These are phyloP conservation scores for Balaeniceps rex DNA, from an alignment of 2,113 vertebrate species.

Conservation along the genomic window DNA sequence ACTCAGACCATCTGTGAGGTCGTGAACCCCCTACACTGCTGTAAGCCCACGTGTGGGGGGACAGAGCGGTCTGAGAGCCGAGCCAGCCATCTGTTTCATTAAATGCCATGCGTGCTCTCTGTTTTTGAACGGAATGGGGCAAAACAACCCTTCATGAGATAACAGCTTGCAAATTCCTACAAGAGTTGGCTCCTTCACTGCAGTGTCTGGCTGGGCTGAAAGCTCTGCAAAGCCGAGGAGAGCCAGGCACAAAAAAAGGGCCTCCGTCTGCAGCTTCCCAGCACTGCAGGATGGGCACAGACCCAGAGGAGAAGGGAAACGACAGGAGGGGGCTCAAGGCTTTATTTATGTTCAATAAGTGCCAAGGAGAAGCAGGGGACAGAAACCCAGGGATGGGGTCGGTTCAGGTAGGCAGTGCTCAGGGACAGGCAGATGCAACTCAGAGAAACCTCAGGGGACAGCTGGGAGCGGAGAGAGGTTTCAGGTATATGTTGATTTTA, in stretches of 20 bases:
- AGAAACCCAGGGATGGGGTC: not conserved
- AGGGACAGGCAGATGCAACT: not conserved
- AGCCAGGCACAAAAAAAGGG: not conserved
- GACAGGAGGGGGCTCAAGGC: not conserved
- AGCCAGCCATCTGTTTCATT: not conserved
- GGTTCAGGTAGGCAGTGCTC: fast-evolving
- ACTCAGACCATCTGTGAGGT: not conserved
- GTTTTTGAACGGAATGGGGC: not conserved
- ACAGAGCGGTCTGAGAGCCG: fast-evolving
- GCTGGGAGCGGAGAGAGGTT: not conserved
- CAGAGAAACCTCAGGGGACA: not conserved
- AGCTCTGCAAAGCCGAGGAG: not conserved
- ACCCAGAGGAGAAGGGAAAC: not conserved
- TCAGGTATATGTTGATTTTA: not conserved
- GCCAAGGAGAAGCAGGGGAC: not conserved
- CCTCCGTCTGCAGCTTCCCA: not conserved
- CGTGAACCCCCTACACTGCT: not conserved
- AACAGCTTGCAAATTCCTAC: not conserved
- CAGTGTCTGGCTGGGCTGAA: not conserved
- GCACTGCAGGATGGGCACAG: not conserved
- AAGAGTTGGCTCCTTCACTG: not conserved
- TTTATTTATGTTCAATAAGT: not conserved
- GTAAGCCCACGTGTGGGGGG: not conserved
- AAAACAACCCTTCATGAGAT: not conserved
- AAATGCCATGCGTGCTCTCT: not conserved